Evolutionary conservation across 2,888 invertebrate species (phyloP).

Genomic region (Heliconius ethilla): DNA sequence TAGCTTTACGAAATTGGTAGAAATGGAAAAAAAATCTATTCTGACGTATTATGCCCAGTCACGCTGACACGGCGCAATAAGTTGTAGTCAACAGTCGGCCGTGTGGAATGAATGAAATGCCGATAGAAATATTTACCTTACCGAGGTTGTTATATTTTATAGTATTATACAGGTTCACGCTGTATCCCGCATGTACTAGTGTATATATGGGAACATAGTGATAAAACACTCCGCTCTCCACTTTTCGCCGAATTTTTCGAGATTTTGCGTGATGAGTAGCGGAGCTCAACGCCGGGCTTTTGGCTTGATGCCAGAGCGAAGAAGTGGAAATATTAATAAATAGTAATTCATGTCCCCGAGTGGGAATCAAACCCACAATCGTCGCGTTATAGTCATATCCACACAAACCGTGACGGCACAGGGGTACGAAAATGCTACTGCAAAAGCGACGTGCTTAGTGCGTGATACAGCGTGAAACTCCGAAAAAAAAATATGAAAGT

Average conservation of each 20-base stretch:
- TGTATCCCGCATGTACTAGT: not conserved
- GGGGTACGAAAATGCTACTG: too few relatives aligned
- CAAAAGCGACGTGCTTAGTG: too few relatives aligned
- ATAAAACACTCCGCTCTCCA: not conserved
- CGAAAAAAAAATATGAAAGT: not conserved
- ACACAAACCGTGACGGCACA: too few relatives aligned
- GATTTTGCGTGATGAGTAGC: not conserved
- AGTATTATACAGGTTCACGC: not conserved
- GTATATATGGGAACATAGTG: not conserved
- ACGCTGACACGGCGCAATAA: constrained; percentile 43
- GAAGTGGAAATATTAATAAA: not conserved
- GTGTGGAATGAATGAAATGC: constrained; percentile 35
- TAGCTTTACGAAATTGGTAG: constrained; percentile 27
- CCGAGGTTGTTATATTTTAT: not conserved
- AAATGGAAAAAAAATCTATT: constrained; percentile 29
- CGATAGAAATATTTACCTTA: not conserved
- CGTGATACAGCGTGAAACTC: too few relatives aligned
- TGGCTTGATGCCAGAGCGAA: not conserved
- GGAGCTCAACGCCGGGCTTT: not conserved
- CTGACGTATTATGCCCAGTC: constrained; percentile 28
- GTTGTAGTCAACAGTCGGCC: constrained; percentile 36
- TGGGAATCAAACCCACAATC: not conserved
- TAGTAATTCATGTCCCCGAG: not conserved
- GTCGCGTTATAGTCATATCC: not conserved
- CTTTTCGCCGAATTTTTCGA: not conserved